Evolutionary conservation across 2,797 vertebrate species (phyloP), one percentile per base, ranked within the genome.

Genomic region (Fratercula arctica): DNA sequence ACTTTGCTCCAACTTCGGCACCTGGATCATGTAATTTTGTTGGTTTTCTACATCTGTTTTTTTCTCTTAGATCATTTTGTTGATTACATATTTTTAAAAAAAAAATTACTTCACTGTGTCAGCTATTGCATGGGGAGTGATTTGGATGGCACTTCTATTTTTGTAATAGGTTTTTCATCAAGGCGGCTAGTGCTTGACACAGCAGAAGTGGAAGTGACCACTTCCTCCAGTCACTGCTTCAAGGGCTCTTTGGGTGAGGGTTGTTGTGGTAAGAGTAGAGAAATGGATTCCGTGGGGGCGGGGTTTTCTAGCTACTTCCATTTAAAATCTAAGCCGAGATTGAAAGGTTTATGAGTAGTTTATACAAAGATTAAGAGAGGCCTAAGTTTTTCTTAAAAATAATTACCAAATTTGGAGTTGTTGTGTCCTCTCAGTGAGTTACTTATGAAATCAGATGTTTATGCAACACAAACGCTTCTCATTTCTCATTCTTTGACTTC

Each of bases 371-470:
- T 57, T 70, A 56, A 64, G 81, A 61, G 26, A 23, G 16, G 51
- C 18, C 39, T 46, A 29, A 10, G 28, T 69, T 90, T 85, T 72
- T 80, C 43, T 54, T 28, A 8, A 68, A 53, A 89, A 37, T 80
- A 89, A 39, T 69, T 57, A 20, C 61, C 59, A 54, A 33, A 63
- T 91, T 43, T 61, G n/a, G 39, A 12, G 18, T 37, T 21, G 25
- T 84, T 88, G 39, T 20, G 20, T 25, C 33, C 21, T 80, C 64
- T 90, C 29, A 35, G 53, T 20, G 68, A 90, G 57, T 74, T 72
- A 72, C 41, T 91, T 86, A 56, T 88, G 67, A 91, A 86, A 74
- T 73, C 66, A 80, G 70, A 35, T 86, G 66, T 93, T 94, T 90
- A 87, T 50, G 86, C 72, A 96, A 79, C 70, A 64, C 16, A 8